Base-by-base conservation (phyloP, 1,140 invertebrate genomes). In the Ptiloglossa arizonensis region DNA sequence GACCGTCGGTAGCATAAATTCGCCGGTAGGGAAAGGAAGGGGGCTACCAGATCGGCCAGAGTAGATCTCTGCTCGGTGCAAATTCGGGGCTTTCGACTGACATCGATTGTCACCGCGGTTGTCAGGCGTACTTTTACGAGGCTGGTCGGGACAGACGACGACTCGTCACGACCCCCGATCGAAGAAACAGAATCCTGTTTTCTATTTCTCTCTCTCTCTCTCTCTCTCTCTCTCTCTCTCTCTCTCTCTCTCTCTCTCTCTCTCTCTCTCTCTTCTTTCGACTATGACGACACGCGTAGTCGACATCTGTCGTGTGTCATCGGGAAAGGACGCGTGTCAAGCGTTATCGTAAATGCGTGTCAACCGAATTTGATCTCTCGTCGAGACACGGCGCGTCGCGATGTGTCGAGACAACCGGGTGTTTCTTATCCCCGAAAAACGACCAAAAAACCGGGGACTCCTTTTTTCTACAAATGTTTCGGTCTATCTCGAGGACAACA, bases 281-380 rank as follows among this genome's bases (percentile, higher is more conserved):
- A 15, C 32, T n/a, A 11, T 46, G 15, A 41, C 48, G 73, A 85
- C 83, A 70, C 67, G 79, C 73, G 66, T 68, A 85, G 69, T 71
- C 78, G 83, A 86, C 84, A 86, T 85, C 82, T 85, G 84, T 85
- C 84, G 84, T 79, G 64, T 54, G 84, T 86, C 84, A 81, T 15
- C 41, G 68, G 56, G 67, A 32, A 29, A 68, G 60, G 79, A 85
- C 83, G 68, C 83, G 83, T 79, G 83, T 86, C 59, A 44, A 35
- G 59, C 72, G 80, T 63, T 52, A 48, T 70, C 56, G 68, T 85
- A 83, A 85, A 84, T 59, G 73, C 35, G 22, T 44, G 83, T 80
- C 63, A 38, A 63, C 56, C 75, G 59, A 85, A 85, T 85, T 69
- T 72, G 78, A 83, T 57, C 63, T 41, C 41, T 60, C 24, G 19